A percentile compares a stretch with the other conserved stretches of the same genome.
phyloP scores from a whole-genome alignment of 2,797 vertebrate species.

The Xyrichtys novacula region DNA sequence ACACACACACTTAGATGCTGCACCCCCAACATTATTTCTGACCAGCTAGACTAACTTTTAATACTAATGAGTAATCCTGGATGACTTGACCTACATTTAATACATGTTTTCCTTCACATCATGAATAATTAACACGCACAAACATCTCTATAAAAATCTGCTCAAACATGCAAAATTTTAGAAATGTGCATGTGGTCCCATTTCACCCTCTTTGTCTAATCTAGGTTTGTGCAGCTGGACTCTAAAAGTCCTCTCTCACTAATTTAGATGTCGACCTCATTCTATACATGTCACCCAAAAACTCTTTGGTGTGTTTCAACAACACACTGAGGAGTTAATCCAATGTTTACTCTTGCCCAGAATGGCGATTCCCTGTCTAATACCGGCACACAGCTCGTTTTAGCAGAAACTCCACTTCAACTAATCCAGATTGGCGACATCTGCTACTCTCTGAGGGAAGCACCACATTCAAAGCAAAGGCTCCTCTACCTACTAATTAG shows the following conservation, averaged over 20 bases:
- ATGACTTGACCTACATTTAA: slow-evolving; percentile 54
- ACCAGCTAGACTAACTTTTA: slow-evolving; percentile 22
- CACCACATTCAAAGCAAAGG: neutral
- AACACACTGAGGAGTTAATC: slow-evolving; percentile 60
- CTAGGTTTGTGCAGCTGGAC: slow-evolving; percentile 30
- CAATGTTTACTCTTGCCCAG: slow-evolving; percentile 61
- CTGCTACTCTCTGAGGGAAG: slow-evolving; percentile 38
- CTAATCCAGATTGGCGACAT: slow-evolving; percentile 53
- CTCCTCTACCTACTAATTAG: neutral
- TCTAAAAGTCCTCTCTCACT: slow-evolving; percentile 60
- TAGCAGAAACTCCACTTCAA: slow-evolving; percentile 41
- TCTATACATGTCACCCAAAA: slow-evolving; percentile 41
- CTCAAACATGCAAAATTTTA: slow-evolving; percentile 30
- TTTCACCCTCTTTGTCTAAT: no score
- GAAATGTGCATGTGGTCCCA: slow-evolving; percentile 1
- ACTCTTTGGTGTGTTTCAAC: slow-evolving; percentile 4
- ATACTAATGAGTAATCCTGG: slow-evolving; percentile 67
- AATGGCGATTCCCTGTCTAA: slow-evolving; percentile 77
- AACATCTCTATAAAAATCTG: slow-evolving; percentile 40
- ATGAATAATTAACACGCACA: slow-evolving; percentile 49
- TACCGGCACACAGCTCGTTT: slow-evolving; percentile 47
- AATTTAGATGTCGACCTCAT: slow-evolving; percentile 64
- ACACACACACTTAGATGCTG: slow-evolving; percentile 12
- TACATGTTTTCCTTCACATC: slow-evolving; percentile 23
- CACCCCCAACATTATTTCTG: slow-evolving; percentile 6